Conservation (phyloP, 2,113 vertebrate species). For the Pyrgilauda ruficollis region DNA sequence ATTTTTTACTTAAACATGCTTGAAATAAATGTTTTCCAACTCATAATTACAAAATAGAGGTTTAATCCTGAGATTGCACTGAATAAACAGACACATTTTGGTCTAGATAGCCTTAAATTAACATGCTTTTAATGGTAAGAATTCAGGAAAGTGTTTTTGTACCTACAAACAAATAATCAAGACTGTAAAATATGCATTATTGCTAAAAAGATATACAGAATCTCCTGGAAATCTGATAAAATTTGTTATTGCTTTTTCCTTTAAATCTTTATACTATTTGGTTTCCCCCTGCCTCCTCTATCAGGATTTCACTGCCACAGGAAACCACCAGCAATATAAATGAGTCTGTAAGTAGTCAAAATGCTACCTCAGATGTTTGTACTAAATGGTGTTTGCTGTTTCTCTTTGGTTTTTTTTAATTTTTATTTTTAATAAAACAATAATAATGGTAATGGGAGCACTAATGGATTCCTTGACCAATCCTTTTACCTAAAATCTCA, state of each 20-base stretch:
- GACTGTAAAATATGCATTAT: background rate
- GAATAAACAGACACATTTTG: background rate
- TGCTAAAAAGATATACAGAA: background rate
- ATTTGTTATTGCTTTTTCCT: background rate
- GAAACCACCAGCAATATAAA: constrained; percentile 17
- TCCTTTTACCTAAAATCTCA: background rate
- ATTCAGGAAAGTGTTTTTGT: background rate
- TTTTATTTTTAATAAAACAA: background rate
- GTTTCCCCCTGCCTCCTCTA: background rate
- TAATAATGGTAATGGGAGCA: background rate
- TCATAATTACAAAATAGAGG: background rate
- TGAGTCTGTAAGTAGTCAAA: background rate
- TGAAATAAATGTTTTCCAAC: background rate
- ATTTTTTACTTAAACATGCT: background rate
- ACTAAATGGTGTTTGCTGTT: background rate
- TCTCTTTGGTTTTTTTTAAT: background rate
- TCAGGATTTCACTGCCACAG: background rate
- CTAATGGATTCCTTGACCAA: background rate
- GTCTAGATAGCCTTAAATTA: background rate
- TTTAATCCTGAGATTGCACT: background rate
- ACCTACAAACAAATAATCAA: background rate
- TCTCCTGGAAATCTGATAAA: background rate
- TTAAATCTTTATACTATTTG: background rate
- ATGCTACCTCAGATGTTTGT: background rate
- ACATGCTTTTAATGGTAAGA: background rate